Conservation (phyloP, 2,888 invertebrate species). For the Scaptomyza tumidula region DNA sequence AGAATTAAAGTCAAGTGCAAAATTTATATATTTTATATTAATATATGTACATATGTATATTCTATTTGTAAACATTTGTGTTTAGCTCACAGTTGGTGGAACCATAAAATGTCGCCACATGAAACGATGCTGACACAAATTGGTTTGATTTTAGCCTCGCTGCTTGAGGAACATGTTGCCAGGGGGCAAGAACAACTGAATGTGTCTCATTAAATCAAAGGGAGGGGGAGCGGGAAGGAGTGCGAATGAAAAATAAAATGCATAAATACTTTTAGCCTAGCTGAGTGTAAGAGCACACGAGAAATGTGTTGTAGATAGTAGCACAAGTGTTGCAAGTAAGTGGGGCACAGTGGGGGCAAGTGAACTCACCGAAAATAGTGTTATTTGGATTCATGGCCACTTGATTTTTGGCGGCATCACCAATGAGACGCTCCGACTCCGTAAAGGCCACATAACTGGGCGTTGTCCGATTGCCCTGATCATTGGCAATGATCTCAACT, state of each 20-base stretch:
- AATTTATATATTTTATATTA: not conserved
- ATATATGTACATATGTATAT: slow-evolving; percentile 23
- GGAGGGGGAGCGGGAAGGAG: not conserved
- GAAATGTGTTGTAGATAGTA: not conserved
- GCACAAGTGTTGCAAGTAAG: not conserved
- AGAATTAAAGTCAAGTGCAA: not conserved
- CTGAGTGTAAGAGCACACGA: slow-evolving; percentile 20
- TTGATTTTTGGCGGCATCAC: slow-evolving; percentile 94
- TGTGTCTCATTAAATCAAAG: slow-evolving; percentile 40
- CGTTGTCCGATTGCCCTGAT: slow-evolving; percentile 92
- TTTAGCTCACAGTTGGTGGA: slow-evolving; percentile 31
- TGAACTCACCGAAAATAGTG: slow-evolving; percentile 94
- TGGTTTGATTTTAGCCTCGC: slow-evolving; percentile 41
- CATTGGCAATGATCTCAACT: slow-evolving; percentile 93
- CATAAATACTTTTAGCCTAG: slow-evolving; percentile 50
- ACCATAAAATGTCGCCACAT: slow-evolving; percentile 30
- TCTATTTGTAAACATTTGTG: slow-evolving; percentile 38
- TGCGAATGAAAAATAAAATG: slow-evolving; percentile 11
- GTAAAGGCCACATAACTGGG: slow-evolving; percentile 93
- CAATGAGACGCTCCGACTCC: slow-evolving; percentile 93
- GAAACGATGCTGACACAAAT: slow-evolving; percentile 60
- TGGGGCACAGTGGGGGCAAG: not conserved
- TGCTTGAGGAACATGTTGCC: not conserved
- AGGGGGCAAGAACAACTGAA: slow-evolving; percentile 46
- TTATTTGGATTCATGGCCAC: slow-evolving; percentile 96